A percentile compares a stretch with the other conserved stretches of the same genome.
phyloP scores from a whole-genome alignment of 1,140 invertebrate genomes.

The Drosophila melanogaster region DNA sequence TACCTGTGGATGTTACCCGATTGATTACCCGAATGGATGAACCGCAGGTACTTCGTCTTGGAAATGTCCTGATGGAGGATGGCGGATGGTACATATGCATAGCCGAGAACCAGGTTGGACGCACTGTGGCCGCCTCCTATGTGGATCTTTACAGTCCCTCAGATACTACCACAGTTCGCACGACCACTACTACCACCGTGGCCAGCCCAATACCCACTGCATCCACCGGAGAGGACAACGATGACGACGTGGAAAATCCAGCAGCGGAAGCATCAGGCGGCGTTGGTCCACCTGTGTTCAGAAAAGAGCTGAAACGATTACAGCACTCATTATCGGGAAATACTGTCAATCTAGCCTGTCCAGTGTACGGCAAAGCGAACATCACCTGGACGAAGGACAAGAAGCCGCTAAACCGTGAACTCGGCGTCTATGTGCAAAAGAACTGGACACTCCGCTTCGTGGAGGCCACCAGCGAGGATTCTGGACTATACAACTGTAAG shows the following conservation, averaged over 20 bases:
- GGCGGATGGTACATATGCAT: conserved; percentile 97
- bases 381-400: conserved; percentile 92
- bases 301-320: conserved; percentile 26
- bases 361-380: conserved; percentile 88
- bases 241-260: conserved; percentile 42
- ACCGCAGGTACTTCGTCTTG: conserved; percentile 89
- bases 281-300: conserved; percentile 31
- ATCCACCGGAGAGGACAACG: conserved; percentile 7
- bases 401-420: conserved; percentile 86
- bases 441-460: conserved; percentile 90
- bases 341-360: conserved; percentile 88
- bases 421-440: conserved; percentile 86
- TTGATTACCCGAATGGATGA: conserved; percentile 38
- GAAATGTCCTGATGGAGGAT: conserved; percentile 92
- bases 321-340: conserved; percentile 87
- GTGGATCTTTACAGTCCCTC: conserved; percentile 83
- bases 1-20: neutral
- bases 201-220: conserved; percentile 2
- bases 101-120: conserved; percentile 93
- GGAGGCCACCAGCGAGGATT: conserved; percentile 90
- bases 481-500: conserved; percentile 93
- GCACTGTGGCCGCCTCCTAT: conserved; percentile 91
- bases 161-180: conserved; percentile 10
- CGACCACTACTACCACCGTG: conserved; percentile 1
- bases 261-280: neutral